Evolutionary conservation across 2,888 invertebrate genomes (phyloP), one percentile per base, ranked within the genome.

Genomic region (Drosophila atripex): DNA sequence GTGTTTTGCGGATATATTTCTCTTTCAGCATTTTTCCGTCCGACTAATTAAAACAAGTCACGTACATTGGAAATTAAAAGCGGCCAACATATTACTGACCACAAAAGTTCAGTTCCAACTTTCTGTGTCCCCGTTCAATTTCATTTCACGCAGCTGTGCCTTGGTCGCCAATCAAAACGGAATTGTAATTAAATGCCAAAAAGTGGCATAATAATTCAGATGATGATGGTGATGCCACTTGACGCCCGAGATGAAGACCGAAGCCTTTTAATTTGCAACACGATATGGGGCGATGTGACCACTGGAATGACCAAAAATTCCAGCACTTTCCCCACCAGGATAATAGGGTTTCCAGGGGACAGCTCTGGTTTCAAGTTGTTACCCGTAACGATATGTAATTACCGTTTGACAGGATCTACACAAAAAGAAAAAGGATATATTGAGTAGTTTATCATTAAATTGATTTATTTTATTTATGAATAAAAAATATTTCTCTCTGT

Each of bases 1-100:
- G 3, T 39, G 16, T 39, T 39, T 16, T 41, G 39, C 9, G 18
- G 9, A 8, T 12, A 28, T 28, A 63, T 60, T 65, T 53, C 46
- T 64, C 46, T 30, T 2, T n/a, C 35, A 25, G 18, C 30, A 38
- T 35, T 47, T 49, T 25, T 46, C 47, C 43, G 35, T 23, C 28
- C 38, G 43, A 45, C 73, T 87, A 86, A 87, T 84, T 85, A 84
- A 84, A 84, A 73, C 86, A 73, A 84, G 87, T 85, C 84, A 84
- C 84, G 84, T 87, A 78, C 71, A 74, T 69, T 78, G 78, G 72
- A 85, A 84, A 87, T 87, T 84, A 87, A 87, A 84, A 85, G 71
- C 80, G 68, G 52, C 53, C 79, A 66, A 49, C 71, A 80, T 65
- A 72, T 53, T 45, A 47, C 59, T 75, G 84, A 77, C 78, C 86